These are phyloP conservation scores for Calephelis perditalis DNA, from an alignment of 2,888 invertebrate genomes.

Conservation along the genomic window DNA sequence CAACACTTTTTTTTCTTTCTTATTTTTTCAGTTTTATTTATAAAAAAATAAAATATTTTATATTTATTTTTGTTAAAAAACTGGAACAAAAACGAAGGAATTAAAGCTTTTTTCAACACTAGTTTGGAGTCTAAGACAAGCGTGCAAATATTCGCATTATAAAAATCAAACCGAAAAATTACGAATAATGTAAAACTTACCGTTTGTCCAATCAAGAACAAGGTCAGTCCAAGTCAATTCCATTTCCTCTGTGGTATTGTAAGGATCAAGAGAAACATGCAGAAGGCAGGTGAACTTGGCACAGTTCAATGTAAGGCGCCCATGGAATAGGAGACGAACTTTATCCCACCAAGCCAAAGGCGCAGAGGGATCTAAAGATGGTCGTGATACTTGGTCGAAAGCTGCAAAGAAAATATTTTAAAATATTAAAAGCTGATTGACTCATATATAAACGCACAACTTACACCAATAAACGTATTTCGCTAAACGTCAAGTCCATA, in stretches of 20 bases:
- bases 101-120: too few relatives aligned
- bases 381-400: conserved; percentile 91
- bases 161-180: too few relatives aligned
- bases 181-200: conserved; percentile 43
- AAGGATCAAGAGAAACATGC: conserved; percentile 98
- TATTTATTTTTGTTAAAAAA: too few relatives aligned
- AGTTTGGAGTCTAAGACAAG: too few relatives aligned
- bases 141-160: too few relatives aligned
- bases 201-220: conserved; percentile 97
- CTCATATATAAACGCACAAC: too few relatives aligned
- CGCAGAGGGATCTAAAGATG: conserved; percentile 94
- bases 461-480: too few relatives aligned
- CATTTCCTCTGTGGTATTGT: conserved; percentile 99
- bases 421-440: neutral
- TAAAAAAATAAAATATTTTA: too few relatives aligned
- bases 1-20: too few relatives aligned
- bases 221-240: conserved; percentile 97
- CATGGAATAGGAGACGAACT: conserved; percentile 93
- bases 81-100: too few relatives aligned
- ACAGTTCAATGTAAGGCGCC: conserved; percentile 92
- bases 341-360: conserved; percentile 99
- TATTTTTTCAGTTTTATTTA: too few relatives aligned
- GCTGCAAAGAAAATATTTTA: conserved; percentile 50
- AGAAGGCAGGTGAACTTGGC: conserved; percentile 93
- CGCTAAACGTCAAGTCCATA: too few relatives aligned